Evolutionary conservation across 2,113 vertebrate genomes (phyloP), one percentile per base, ranked within the genome.

Genomic region (Tretioscincus oriximinensis): DNA sequence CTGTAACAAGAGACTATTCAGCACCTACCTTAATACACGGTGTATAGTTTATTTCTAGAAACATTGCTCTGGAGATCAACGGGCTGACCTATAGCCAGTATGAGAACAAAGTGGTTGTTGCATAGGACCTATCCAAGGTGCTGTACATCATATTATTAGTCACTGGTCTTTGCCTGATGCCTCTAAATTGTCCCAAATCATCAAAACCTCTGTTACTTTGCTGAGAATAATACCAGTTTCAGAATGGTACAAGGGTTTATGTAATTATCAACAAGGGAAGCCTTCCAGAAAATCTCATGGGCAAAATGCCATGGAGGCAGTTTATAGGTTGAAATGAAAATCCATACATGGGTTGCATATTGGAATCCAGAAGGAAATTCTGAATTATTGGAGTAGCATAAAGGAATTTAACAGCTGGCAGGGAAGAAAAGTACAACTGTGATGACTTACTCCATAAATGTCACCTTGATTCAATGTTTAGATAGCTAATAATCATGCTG

Each of bases 381-480:
- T 26, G 16, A 60, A 58, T 9, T 9, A 45, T 24, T 45, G 49
- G n/a, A 70, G 73, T 41, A 70, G 28, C 11, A 47, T 35, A 49
- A 61, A 24, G n/a, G 73, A 41, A 70, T 76, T 76, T 76, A 70
- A n/a, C 63, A 26, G 66, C 28, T 49, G 54, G n/a, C 26, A 47
- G 1, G 54, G 51, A 76, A 63, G 54, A 51, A 76, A 70, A 76
- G 61, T 70, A 70, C 35, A 70, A 24, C 54, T 76, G 65, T n/a
- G 28, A 49, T 63, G 80, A 81, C 47, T 69, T 81, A 70, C 73
- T 76, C 31, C 49, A 69, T 61, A 76, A 82, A 82, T 51, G 71
- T 63, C 66, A 69, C 63, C 67, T 82, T 76, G 73, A 70, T 70
- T 76, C 73, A 70, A 73, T 58, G 41, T 82, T 82, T 76, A 76